Conservation (phyloP, 2,113 vertebrate genomes). For the Hiodon tergisus region DNA sequence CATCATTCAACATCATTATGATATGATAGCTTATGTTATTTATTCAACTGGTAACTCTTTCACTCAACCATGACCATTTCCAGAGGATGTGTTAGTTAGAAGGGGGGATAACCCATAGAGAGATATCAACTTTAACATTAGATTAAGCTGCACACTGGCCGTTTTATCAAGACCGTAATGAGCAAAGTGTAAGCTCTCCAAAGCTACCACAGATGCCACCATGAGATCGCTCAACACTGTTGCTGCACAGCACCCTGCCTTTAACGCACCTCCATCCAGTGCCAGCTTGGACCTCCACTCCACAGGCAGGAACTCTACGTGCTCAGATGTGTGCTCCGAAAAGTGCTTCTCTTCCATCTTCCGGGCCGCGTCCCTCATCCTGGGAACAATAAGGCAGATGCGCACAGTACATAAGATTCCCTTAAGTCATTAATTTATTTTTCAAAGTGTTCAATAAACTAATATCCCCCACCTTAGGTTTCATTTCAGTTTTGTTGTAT, state of each 20-base stretch:
- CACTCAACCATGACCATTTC: too few relatives aligned
- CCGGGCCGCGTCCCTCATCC: constrained; percentile 89
- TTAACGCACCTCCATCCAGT: constrained; percentile 83
- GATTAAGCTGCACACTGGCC: too few relatives aligned
- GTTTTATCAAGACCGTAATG: too few relatives aligned
- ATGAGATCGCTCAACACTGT: too few relatives aligned
- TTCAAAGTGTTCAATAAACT: background rate
- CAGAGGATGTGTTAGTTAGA: too few relatives aligned
- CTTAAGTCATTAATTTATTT: background rate
- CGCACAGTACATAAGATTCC: too few relatives aligned
- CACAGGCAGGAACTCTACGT: constrained; percentile 94
- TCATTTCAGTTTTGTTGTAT: background rate
- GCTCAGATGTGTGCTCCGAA: constrained; percentile 74
- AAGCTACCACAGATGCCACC: too few relatives aligned
- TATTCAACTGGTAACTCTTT: too few relatives aligned
- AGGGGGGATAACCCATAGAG: too few relatives aligned
- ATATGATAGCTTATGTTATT: too few relatives aligned
- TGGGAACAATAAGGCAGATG: constrained; percentile 41
- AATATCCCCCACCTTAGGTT: background rate
- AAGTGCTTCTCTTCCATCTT: constrained; percentile 97
- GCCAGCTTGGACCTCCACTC: constrained; percentile 94
- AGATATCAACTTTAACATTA: too few relatives aligned
- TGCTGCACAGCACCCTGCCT: background rate
- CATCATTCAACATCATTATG: background rate
- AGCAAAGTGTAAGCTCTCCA: too few relatives aligned